Evolutionary conservation across 1,140 invertebrate species (phyloP), one percentile per base, ranked within the genome.

Genomic region (Ceratina calcarata): DNA sequence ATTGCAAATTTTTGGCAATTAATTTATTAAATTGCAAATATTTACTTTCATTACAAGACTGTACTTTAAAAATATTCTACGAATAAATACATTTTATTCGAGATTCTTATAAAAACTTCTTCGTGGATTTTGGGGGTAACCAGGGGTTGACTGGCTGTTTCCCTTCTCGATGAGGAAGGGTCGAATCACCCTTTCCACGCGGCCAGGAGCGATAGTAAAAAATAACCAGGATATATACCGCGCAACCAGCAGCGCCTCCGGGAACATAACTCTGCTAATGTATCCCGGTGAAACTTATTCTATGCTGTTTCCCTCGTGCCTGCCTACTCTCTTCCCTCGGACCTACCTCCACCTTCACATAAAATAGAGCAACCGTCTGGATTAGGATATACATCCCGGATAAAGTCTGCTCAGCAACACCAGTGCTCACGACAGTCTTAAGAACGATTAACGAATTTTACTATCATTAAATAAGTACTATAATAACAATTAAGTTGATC

Each of bases 191-290:
- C 84, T 79, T 86, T 86, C 77, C 69, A 62, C 58, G 53, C 74
- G 68, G 83, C 81, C 82, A 80, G 84, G 81, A 81, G 85, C 80
- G 82, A 82, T 89, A 86, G 90, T 89, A 91, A 91, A 91, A 91
- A 91, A 90, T 91, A 91, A 90, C 80, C 83, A 89, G 88, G 91
- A 91, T 90, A 90, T 90, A 90, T 90, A 91, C 89, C 61, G 84
- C 85, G 83, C 37, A 80, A 78, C 82, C 75, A 78, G 82, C 68
- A 82, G 70, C 81, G 86, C 88, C 88, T 87, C 70, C 72, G 82
- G 84, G 89, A 87, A 87, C 84, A 88, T 91, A 90, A 89, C 84
- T 89, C 85, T 83, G 86, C 88, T 90, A 91, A 92, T 89, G 90
- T 89, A 90, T 85, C 84, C 84, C 81, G 81, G 73, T 83, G 88